phyloP scores from a whole-genome alignment of 2,797 vertebrate genomes.

The Lacerta agilis region DNA sequence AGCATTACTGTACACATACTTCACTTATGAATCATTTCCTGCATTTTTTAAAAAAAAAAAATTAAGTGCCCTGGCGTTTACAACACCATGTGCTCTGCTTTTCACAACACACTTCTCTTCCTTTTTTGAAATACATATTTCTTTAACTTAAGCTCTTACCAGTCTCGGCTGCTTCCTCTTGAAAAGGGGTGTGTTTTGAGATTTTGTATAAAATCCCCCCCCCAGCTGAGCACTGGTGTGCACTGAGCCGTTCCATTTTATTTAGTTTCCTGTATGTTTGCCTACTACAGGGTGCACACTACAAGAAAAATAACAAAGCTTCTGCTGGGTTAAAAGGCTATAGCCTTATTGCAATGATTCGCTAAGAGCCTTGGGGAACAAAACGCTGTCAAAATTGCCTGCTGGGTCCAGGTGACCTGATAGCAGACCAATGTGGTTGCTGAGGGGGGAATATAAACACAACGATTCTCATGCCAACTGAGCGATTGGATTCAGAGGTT shows the following conservation, averaged over 20 bases:
- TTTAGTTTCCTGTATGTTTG: conserved; percentile 25
- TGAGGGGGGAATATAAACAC: not conserved
- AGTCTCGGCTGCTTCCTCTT: not conserved
- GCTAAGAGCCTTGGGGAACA: not conserved
- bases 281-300: not conserved
- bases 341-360: not conserved
- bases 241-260: not conserved
- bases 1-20: conserved; percentile 17
- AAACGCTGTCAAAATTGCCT: not conserved
- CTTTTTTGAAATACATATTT: conserved; percentile 38
- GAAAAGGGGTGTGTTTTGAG: not conserved
- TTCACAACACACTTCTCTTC: conserved; percentile 50
- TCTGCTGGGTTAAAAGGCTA: conserved; percentile 1
- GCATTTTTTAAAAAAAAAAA: conserved; percentile 8
- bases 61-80: conserved; percentile 31
- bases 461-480: not conserved
- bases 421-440: not conserved
- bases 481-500: not conserved
- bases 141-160: conserved; percentile 28
- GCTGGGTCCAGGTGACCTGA: not conserved
- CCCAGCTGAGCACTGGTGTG: conserved; percentile 12
- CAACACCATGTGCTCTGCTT: conserved; percentile 39
- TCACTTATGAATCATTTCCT: conserved; percentile 66
- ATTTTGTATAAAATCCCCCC: accelerated
- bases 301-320: not conserved